Evolutionary conservation across 1,140 invertebrate species (phyloP).

Genomic region (Drosophila parvula): DNA sequence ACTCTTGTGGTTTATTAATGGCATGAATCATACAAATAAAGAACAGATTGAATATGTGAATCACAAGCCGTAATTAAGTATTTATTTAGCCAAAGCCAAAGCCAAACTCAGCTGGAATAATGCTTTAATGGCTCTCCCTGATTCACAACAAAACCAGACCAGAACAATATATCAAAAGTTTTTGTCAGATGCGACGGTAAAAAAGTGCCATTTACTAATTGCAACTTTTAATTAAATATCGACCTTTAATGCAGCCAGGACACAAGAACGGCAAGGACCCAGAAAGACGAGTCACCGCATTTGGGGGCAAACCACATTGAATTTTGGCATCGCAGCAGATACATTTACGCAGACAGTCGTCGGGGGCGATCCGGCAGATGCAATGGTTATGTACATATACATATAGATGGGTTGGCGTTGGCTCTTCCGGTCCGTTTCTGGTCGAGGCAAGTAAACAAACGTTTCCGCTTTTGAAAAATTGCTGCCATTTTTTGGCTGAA

Average conservation of each 20-base stretch:
- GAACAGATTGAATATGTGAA: not conserved
- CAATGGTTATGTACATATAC: conserved; percentile 8
- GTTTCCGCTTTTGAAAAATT: conserved; percentile 79
- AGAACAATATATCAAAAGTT: conserved; percentile 47
- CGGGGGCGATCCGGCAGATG: conserved; percentile 22
- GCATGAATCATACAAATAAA: not conserved
- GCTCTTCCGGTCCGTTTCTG: conserved; percentile 59
- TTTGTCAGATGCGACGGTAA: conserved; percentile 14
- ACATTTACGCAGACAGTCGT: conserved; percentile 26
- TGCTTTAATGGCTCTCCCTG: conserved; percentile 21
- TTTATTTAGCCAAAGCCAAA: conserved; percentile 19
- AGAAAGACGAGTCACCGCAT: conserved; percentile 18
- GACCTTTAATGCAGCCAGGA: conserved; percentile 43
- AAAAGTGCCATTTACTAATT: conserved; percentile 51
- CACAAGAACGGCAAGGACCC: conserved; percentile 26
- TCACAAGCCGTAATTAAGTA: conserved; percentile 9
- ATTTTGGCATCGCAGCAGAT: conserved; percentile 41
- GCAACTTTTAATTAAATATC: conserved; percentile 76
- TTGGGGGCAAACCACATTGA: conserved; percentile 48
- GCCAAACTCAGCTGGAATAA: conserved; percentile 10
- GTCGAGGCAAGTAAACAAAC: conserved; percentile 60
- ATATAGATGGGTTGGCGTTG: conserved; percentile 24
- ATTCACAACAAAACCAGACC: conserved; percentile 32
- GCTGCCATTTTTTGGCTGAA: conserved; percentile 55
- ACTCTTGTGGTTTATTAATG: conserved; percentile 18